A percentile compares a stretch with the other conserved stretches of the same genome.
Evolutionary conservation across 53 echinoderm and acorn worm genomes (phyloP).

Genomic region (Zoroaster sp.): DNA sequence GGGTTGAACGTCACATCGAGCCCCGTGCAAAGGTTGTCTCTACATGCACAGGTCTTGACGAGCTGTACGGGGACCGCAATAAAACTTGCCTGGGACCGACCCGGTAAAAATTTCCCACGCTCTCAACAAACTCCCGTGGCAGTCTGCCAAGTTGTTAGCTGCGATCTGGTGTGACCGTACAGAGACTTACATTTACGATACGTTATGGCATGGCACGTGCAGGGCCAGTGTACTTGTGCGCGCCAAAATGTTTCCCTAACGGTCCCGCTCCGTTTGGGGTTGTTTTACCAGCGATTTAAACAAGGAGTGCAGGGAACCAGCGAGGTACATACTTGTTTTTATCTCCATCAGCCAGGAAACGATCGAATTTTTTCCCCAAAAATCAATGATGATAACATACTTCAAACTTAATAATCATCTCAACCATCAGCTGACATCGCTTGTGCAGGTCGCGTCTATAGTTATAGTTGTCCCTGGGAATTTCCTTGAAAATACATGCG

Average conservation of each 20-base stretch:
- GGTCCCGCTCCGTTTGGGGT: too few species aligned
- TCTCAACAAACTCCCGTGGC: slow-evolving; percentile 41
- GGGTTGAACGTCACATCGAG: slow-evolving; percentile 14
- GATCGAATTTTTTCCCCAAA: too few species aligned
- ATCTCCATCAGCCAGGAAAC: too few species aligned
- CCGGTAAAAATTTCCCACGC: slow-evolving; percentile 43
- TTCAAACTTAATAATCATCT: too few species aligned
- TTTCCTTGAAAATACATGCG: too few species aligned
- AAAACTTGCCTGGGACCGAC: slow-evolving; percentile 32
- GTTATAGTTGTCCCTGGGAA: too few species aligned
- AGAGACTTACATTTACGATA: neutral
- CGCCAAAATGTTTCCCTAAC: slow-evolving; percentile 20
- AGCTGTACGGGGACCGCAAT: slow-evolving; percentile 51
- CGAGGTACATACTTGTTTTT: neutral
- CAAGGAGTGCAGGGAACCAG: too few species aligned
- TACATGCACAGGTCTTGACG: slow-evolving; percentile 69
- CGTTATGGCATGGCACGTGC: slow-evolving; percentile 47
- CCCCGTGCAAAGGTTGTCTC: slow-evolving; percentile 22
- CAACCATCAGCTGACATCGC: too few species aligned
- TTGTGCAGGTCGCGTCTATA: too few species aligned
- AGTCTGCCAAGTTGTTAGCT: slow-evolving; percentile 19
- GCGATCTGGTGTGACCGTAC: neutral
- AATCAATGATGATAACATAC: too few species aligned
- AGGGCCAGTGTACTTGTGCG: neutral
- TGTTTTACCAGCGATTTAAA: too few species aligned